Evolutionary conservation across 2,797 vertebrate genomes (phyloP), one percentile per base, ranked within the genome.

Genomic region (Cygnus olor): DNA sequence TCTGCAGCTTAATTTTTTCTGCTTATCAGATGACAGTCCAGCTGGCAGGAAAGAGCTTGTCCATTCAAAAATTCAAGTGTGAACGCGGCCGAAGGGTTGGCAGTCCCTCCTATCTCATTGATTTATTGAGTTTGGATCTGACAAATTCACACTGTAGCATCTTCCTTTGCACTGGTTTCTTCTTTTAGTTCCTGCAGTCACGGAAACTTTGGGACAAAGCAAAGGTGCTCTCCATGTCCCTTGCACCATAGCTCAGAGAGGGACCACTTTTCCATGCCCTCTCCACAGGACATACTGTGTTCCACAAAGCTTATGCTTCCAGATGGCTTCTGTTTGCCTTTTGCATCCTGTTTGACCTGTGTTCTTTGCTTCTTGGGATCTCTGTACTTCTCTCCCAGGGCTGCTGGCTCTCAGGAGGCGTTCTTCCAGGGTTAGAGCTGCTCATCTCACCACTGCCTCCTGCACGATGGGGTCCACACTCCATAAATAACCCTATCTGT

Each of bases 321-420:
- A 82, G 38, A 40, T 47, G 73, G 89, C 89, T 94, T 94, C 94
- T 89, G 84, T 92, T 94, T 95, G 87, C 64, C 68, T 76, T 84
- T 74, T 69, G 70, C 22, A 91, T 90, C 70, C 73, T 93, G 58
- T 90, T 76, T 82, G 79, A 88, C 53, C 90, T 32, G 14, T 20
- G 19, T 42, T 87, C n/a, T 82, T 85, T 51, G 25, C 70, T 89
- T 78, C 79, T 45, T 78, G 65, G 34, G 58, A 66, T 65, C 53
- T 79, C 65, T 73, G 56, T 83, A 49, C 76, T 96, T 94, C 94
- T 94, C 87, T 93, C 72, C 27, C 85, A 74, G 60, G 22, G 64
- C 79, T 90, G 74, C 80, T 94, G 89, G 60, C 87, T 85, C 74
- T 80, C 60, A 40, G 47, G n/a, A 94, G 44, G 22, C 76, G 45